Evolutionary conservation across 1,140 invertebrate species (phyloP).

Genomic region (Pseudomyrmex pallidus): DNA sequence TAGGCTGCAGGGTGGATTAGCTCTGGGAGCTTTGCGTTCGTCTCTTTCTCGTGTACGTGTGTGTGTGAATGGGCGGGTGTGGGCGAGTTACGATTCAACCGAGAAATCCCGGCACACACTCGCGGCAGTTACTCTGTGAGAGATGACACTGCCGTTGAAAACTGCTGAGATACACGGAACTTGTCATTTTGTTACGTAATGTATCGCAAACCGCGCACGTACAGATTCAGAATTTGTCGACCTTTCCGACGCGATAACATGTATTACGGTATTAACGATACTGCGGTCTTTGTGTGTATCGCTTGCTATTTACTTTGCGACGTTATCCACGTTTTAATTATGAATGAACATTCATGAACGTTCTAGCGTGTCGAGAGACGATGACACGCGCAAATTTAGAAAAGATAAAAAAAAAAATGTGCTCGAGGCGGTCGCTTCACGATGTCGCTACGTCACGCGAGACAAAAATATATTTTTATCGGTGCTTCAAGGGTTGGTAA

Average conservation of each 20-base stretch:
- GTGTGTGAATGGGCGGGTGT: too few relatives aligned
- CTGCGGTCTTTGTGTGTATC: too few relatives aligned
- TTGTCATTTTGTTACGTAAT: too few relatives aligned
- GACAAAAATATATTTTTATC: slow-evolving; percentile 1
- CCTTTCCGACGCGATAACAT: too few relatives aligned
- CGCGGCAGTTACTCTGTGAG: not conserved
- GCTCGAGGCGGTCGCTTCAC: not conserved
- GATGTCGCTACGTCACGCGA: not conserved
- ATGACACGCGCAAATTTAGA: too few relatives aligned
- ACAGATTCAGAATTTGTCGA: too few relatives aligned
- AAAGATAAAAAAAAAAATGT: slow-evolving; percentile 30
- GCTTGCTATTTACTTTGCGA: not conserved
- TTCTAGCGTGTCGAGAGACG: too few relatives aligned
- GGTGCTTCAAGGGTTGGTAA: slow-evolving; percentile 9
- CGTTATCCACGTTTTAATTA: not conserved
- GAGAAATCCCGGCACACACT: not conserved
- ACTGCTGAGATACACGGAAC: too few relatives aligned
- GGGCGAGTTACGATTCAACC: not conserved
- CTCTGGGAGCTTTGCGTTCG: slow-evolving; percentile 9
- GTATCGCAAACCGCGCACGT: too few relatives aligned
- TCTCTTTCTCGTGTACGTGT: slow-evolving; percentile 21
- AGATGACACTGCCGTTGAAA: not conserved
- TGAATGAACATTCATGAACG: not conserved
- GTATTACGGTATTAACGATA: too few relatives aligned
- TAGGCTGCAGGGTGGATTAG: slow-evolving; percentile 22